phyloP scores from a whole-genome alignment of 2,113 vertebrate species.

The Herpailurus yagouaroundi region DNA sequence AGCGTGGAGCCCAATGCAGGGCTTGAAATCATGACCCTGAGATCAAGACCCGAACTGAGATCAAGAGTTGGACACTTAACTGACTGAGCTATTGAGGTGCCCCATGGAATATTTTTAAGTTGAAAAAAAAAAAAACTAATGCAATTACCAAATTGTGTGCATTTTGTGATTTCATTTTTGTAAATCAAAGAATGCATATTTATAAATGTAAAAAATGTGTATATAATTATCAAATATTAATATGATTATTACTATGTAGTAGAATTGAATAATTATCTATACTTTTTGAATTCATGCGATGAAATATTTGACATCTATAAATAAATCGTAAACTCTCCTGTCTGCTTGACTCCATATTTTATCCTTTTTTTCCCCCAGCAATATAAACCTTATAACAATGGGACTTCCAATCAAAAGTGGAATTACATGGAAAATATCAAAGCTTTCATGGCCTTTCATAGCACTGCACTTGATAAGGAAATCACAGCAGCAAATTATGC shows the following conservation, averaged over 20 bases:
- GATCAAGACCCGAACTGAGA: no score
- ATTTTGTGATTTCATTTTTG: constrained; percentile 8
- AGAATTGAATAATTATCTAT: neutral
- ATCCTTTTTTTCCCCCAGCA: constrained; percentile 69
- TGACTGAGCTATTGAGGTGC: no score
- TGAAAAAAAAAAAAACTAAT: neutral
- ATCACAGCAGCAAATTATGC: constrained; percentile 81
- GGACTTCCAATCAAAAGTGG: constrained; percentile 84
- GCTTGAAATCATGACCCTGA: no score
- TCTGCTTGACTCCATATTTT: neutral
- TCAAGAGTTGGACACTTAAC: no score
- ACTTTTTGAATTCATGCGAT: constrained; percentile 16
- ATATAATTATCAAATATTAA: neutral
- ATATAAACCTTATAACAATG: constrained; percentile 78
- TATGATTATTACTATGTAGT: neutral
- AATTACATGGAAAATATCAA: constrained; percentile 68
- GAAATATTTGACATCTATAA: neutral
- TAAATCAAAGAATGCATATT: neutral
- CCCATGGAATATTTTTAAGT: no score
- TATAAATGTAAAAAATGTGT: neutral
- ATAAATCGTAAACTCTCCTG: neutral
- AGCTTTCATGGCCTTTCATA: constrained; percentile 79
- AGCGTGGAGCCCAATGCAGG: no score
- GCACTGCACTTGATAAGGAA: constrained; percentile 78
- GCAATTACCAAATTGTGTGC: neutral